A percentile compares a stretch with the other conserved stretches of the same genome.
Evolutionary conservation across 2,888 invertebrate genomes (phyloP).

Genomic region (Xestoiulus laeticollis): DNA sequence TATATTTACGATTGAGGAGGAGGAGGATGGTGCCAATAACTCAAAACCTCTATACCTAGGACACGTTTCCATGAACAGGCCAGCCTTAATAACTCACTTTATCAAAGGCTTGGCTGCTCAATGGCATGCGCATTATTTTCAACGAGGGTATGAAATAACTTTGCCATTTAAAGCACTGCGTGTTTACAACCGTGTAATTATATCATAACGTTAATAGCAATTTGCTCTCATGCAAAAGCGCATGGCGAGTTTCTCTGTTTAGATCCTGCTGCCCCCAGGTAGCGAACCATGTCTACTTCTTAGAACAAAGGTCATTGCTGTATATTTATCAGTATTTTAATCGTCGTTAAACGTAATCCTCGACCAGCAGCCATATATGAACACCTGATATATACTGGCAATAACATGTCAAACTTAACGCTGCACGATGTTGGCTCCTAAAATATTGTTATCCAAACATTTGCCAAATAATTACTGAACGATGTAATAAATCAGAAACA

Average conservation of each 20-base stretch:
- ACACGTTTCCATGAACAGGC: conserved; percentile 1
- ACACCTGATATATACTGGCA: conserved; percentile 10
- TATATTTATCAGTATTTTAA: background rate
- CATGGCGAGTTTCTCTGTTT: conserved; percentile 16
- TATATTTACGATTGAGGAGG: background rate
- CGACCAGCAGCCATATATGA: background rate
- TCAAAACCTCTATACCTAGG: conserved; percentile 2
- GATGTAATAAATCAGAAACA: too few relatives aligned
- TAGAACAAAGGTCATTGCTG: background rate
- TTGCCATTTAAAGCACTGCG: background rate
- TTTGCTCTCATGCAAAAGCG: background rate
- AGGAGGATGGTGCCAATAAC: background rate
- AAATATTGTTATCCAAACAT: too few relatives aligned
- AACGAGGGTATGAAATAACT: background rate
- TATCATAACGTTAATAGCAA: conserved; percentile 26
- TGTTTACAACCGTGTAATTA: conserved; percentile 26
- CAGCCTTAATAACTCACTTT: conserved; percentile 26
- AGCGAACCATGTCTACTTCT: background rate
- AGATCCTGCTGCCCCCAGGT: background rate
- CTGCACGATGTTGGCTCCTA: background rate
- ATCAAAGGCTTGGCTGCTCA: background rate
- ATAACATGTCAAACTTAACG: background rate
- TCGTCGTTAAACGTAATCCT: background rate
- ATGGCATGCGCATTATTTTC: background rate
- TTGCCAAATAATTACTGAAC: too few relatives aligned